phyloP scores from a whole-genome alignment of 2,797 vertebrate species.

The Salarias fasciatus region DNA sequence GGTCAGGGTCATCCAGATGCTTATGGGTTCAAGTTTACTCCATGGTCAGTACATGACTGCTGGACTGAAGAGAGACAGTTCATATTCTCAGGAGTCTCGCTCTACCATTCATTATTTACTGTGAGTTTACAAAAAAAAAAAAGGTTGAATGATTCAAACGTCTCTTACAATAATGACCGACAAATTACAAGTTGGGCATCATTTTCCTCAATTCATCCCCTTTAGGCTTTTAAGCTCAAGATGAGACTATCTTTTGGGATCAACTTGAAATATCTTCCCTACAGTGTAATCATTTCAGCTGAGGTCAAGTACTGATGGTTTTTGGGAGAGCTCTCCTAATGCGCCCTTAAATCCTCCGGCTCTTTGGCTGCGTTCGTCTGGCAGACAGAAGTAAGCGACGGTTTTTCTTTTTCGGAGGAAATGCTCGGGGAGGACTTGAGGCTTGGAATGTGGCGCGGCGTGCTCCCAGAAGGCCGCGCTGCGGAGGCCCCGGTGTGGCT shows the following conservation, averaged over 20 bases:
- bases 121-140: not conserved
- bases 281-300: slow-evolving; percentile 72
- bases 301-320: slow-evolving; percentile 79
- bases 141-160: slow-evolving; percentile 14
- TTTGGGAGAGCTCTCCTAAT: slow-evolving; percentile 74
- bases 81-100: no score
- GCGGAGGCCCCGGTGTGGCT: slow-evolving; percentile 65
- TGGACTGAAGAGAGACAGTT: no score
- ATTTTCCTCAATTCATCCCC: slow-evolving; percentile 62
- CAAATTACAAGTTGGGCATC: slow-evolving; percentile 52
- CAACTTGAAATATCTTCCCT: slow-evolving; percentile 73
- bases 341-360: slow-evolving; percentile 73
- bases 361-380: slow-evolving; percentile 69
- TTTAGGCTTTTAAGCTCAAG: slow-evolving; percentile 69
- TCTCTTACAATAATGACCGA: slow-evolving; percentile 48
- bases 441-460: slow-evolving; percentile 67
- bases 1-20: no score
- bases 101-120: not conserved
- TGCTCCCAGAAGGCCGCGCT: slow-evolving; percentile 68
- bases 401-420: slow-evolving; percentile 72
- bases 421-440: slow-evolving; percentile 65
- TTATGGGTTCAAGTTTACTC: no score
- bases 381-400: slow-evolving; percentile 72
- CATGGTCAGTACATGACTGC: no score
- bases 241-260: slow-evolving; percentile 75